Percentiles rank a stretch among this genome's conserved stretches.
phyloP scores from a whole-genome alignment of 2,113 vertebrate genomes.

The Macquaria australasica region DNA sequence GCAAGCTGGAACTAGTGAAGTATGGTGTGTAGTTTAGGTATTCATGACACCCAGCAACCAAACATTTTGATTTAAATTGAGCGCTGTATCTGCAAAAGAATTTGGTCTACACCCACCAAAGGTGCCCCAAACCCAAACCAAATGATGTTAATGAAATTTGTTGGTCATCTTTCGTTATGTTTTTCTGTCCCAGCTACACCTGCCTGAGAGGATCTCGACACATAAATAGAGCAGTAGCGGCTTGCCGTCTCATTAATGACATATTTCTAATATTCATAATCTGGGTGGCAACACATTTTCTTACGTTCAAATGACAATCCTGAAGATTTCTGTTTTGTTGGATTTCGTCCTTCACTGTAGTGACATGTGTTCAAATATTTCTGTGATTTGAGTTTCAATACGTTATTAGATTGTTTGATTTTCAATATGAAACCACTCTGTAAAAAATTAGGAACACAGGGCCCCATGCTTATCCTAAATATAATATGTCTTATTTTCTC shows the following conservation, averaged over 20 bases:
- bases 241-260: not conserved
- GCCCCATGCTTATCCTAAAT: not conserved
- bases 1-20: not conserved
- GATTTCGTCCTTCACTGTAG: not conserved
- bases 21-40: not conserved
- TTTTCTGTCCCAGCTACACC: not conserved
- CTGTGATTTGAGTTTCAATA: not conserved
- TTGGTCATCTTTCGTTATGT: not conserved
- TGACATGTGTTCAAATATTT: not conserved
- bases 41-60: not conserved
- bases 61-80: not conserved
- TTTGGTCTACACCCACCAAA: not conserved
- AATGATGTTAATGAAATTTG: not conserved
- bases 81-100: not conserved
- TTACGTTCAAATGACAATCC: not conserved
- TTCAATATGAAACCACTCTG: not conserved
- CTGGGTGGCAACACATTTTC: not conserved
- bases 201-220: not conserved
- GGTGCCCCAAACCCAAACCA: not conserved
- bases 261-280: not conserved
- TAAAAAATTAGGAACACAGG: not conserved
- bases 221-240: not conserved
- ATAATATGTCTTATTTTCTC: no score
- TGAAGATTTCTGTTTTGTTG: not conserved
- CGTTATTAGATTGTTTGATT: not conserved